These are phyloP conservation scores for Acholoe squamosa DNA, from an alignment of 2,888 invertebrate genomes.

Conservation along the genomic window DNA sequence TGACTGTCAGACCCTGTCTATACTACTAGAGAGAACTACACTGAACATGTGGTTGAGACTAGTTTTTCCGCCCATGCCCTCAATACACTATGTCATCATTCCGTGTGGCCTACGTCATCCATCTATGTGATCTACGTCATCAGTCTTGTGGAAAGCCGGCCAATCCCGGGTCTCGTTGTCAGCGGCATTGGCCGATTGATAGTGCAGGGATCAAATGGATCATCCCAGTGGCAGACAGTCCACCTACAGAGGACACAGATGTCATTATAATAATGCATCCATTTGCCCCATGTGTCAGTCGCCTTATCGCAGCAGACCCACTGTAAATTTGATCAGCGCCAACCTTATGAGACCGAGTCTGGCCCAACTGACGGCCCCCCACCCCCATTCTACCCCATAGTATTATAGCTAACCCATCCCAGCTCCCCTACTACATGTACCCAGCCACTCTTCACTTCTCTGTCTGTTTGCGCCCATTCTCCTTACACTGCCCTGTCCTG, in stretches of 20 bases:
- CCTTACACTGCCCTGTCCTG: neutral
- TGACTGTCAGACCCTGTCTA: too few species aligned
- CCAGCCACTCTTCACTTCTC: too few species aligned
- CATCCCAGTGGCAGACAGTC: neutral
- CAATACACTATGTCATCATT: constrained; percentile 33
- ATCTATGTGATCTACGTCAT: constrained; percentile 56
- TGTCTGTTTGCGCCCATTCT: neutral
- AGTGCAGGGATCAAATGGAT: constrained; percentile 3
- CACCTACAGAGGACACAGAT: constrained; percentile 12
- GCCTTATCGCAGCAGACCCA: neutral
- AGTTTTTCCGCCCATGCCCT: too few species aligned
- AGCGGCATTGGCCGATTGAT: constrained; percentile 25
- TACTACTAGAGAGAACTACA: too few species aligned
- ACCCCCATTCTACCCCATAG: neutral
- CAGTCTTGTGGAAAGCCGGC: constrained; percentile 5
- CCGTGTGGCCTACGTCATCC: constrained; percentile 30
- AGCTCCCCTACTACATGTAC: neutral
- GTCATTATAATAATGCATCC: constrained; percentile 52
- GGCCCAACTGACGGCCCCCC: neutral
- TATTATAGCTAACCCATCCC: neutral
- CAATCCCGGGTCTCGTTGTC: neutral
- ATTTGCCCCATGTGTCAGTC: constrained; percentile 32
- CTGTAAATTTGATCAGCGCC: constrained; percentile 21
- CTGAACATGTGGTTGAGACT: too few species aligned
- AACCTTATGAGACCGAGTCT: neutral